phyloP scores from a whole-genome alignment of 2,113 vertebrate species.

The rabbit (Oryctolagus cuniculus) region mOryCun1.1 NC_091433.1:17345501-17346000 shows the following conservation, averaged over 20 bases:
- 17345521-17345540: neutral
- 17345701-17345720: neutral
- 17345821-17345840: too few relatives aligned
- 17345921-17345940: too few relatives aligned
- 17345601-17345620: neutral
- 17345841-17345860: too few relatives aligned
- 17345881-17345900: too few relatives aligned
- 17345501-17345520: neutral
- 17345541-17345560: conserved; percentile 24
- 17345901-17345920: too few relatives aligned
- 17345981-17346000: too few relatives aligned
- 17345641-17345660: neutral
- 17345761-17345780: too few relatives aligned
- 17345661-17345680: neutral
- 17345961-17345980: too few relatives aligned
- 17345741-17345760: neutral
- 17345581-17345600: conserved; percentile 11
- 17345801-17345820: too few relatives aligned
- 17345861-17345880: too few relatives aligned
- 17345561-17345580: conserved; percentile 33
- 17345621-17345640: neutral
- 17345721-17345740: neutral
- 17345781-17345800: too few relatives aligned
- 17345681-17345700: neutral
- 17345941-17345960: too few relatives aligned